A percentile compares a stretch with the other conserved stretches of the same genome.
These are phyloP conservation scores for Geotrupes spiniger DNA, from an alignment of 2,888 invertebrate genomes.

Conservation along the genomic window DNA sequence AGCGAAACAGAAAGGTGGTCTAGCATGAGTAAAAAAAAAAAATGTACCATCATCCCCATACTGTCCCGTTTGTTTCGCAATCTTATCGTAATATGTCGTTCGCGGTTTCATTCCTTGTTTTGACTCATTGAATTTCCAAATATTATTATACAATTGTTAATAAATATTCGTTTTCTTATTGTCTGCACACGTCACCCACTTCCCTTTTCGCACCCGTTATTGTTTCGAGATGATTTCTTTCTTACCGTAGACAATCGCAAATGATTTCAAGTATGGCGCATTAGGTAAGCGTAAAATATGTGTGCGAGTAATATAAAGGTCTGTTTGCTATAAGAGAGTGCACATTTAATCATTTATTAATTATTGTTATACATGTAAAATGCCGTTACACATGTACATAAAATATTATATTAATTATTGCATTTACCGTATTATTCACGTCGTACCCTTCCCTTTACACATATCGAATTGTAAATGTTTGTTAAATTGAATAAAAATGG, in stretches of 20 bases:
- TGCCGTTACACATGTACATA: slow-evolving; percentile 11
- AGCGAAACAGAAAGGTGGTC: slow-evolving; percentile 1
- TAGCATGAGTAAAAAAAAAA: background rate
- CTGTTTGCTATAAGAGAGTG: slow-evolving; percentile 18
- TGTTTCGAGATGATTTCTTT: background rate
- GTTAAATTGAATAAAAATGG: slow-evolving; percentile 44
- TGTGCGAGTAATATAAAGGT: slow-evolving; percentile 5
- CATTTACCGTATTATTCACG: slow-evolving; percentile 23
- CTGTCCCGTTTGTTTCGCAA: background rate
- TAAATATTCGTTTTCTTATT: slow-evolving; percentile 18
- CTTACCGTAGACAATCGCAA: slow-evolving; percentile 8
- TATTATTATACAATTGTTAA: slow-evolving; percentile 17
- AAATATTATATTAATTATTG: slow-evolving; percentile 14
- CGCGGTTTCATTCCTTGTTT: slow-evolving; percentile 15
- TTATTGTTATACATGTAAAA: background rate
- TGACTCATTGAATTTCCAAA: slow-evolving; percentile 9
- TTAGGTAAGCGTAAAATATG: background rate
- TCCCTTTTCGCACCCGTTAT: slow-evolving; percentile 12
- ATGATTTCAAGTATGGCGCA: background rate
- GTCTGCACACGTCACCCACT: slow-evolving; percentile 16
- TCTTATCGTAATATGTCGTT: slow-evolving; percentile 1
- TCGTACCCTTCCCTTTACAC: slow-evolving; percentile 37
- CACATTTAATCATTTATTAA: slow-evolving; percentile 12
- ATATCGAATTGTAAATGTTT: slow-evolving; percentile 46
- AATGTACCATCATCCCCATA: background rate